Conservation (phyloP, 2,113 vertebrate species). For the Cinclus cinclus region DNA sequence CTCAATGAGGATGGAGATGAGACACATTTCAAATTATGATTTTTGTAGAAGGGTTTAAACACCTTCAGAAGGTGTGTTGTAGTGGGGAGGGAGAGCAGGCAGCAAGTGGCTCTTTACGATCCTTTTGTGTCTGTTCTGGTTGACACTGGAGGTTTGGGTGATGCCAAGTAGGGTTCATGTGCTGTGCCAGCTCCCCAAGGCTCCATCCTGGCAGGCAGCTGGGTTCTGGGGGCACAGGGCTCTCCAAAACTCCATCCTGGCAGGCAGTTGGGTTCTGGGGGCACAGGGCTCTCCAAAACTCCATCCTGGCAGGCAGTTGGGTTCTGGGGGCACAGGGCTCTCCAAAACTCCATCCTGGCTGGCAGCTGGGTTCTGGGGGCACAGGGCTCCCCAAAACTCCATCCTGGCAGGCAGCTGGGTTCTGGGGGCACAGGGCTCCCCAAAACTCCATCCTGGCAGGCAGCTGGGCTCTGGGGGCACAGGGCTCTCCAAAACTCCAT, state of each 20-base stretch:
- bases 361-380: neutral
- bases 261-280: neutral
- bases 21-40: neutral
- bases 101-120: neutral
- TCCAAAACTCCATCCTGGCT: neutral
- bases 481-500: neutral
- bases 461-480: neutral
- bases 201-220: neutral
- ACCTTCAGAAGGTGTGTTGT: neutral
- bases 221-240: neutral
- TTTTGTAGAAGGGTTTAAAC: neutral
- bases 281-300: too few species aligned
- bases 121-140: neutral
- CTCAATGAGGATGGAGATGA: neutral
- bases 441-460: neutral
- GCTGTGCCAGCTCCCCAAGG: neutral
- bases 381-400: fast-evolving
- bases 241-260: neutral
- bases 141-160: neutral
- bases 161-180: fast-evolving
- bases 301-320: neutral
- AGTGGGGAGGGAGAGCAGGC: neutral
- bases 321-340: fast-evolving
- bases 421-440: neutral
- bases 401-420: neutral